These are phyloP conservation scores for Tarsius wallacei DNA, from an alignment of 2,797 vertebrate species.

Conservation along the genomic window DNA sequence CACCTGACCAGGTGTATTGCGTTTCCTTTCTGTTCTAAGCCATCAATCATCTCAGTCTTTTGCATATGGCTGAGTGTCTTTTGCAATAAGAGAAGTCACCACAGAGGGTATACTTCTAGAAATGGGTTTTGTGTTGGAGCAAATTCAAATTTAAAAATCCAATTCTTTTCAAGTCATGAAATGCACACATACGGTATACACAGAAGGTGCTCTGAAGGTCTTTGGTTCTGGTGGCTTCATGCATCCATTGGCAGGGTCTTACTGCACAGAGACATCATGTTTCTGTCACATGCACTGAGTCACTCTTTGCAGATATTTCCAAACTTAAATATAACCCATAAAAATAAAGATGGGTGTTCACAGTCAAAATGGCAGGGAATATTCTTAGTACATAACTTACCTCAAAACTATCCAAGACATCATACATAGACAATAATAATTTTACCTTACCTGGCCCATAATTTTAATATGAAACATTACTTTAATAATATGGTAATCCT, in stretches of 20 bases:
- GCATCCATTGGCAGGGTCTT: fast-evolving
- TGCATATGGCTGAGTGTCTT: background rate
- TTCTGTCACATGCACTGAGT: fast-evolving
- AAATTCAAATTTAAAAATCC: background rate
- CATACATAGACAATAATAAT: background rate
- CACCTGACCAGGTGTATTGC: fast-evolving
- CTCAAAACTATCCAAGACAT: background rate
- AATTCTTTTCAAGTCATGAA: background rate
- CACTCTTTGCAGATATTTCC: background rate
- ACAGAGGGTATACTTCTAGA: background rate
- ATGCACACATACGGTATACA: fast-evolving
- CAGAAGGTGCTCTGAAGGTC: background rate
- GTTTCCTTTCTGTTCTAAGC: background rate
- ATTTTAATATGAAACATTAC: background rate
- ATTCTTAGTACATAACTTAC: background rate
- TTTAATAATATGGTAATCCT: background rate
- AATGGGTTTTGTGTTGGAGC: background rate
- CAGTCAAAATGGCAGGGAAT: background rate
- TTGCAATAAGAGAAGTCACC: background rate
- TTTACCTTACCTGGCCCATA: background rate
- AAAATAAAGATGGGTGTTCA: background rate
- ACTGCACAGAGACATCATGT: fast-evolving
- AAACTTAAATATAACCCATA: background rate
- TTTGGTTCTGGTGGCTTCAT: background rate
- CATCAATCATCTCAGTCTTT: background rate